Conservation (phyloP, 2,113 vertebrate genomes). For the Apeltes quadracus region DNA sequence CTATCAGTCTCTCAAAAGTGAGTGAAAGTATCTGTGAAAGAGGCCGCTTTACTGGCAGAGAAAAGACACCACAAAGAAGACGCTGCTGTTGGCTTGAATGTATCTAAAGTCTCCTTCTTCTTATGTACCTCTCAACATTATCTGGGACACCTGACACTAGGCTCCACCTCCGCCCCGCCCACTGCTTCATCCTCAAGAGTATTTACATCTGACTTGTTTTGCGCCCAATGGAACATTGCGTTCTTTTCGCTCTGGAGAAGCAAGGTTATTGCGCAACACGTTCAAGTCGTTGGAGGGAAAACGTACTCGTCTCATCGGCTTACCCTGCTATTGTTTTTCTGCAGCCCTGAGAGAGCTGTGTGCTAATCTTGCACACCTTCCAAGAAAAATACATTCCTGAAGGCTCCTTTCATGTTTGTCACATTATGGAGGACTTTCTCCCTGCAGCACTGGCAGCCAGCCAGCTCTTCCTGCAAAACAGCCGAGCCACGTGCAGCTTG, state of each 20-base stretch:
- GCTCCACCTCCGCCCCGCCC: neutral
- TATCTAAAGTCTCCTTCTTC: neutral
- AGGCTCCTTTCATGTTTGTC: conserved; percentile 70
- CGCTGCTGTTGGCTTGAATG: neutral
- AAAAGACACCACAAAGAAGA: neutral
- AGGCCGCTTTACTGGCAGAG: neutral
- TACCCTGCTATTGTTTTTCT: conserved; percentile 61
- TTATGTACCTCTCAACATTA: conserved; percentile 29
- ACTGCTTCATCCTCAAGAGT: conserved; percentile 1
- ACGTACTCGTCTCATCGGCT: conserved; percentile 49
- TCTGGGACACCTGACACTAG: conserved; percentile 21
- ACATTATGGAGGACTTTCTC: conserved; percentile 59
- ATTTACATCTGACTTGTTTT: conserved; percentile 43
- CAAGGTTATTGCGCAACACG: conserved; percentile 53
- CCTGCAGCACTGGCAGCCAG: conserved; percentile 51
- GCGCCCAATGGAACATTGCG: conserved; percentile 56
- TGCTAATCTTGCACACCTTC: conserved; percentile 65
- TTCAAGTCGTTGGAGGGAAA: conserved; percentile 57
- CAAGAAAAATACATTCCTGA: conserved; percentile 76
- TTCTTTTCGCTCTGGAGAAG: conserved; percentile 54
- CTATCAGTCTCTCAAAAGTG: neutral
- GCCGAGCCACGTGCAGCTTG: conserved; percentile 46
- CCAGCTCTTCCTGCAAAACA: conserved; percentile 59
- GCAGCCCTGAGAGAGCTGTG: conserved; percentile 52
- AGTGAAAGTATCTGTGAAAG: neutral